Evolutionary conservation across 1,140 invertebrate species (phyloP), one percentile per base, ranked within the genome.

Genomic region (Arion vulgaris): DNA sequence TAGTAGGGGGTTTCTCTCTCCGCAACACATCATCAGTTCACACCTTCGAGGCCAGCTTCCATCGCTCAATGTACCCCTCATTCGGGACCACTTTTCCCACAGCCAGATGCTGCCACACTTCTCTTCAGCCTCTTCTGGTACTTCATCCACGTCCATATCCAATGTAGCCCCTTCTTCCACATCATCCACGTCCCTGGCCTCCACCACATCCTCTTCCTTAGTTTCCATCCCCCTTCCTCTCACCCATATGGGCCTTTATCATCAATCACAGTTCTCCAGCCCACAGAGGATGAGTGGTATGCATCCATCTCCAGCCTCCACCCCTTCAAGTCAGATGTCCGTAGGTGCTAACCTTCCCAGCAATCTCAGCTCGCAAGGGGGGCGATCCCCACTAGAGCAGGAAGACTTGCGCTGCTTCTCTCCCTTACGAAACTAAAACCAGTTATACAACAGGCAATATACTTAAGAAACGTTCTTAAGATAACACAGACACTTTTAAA

Each of bases 281-380:
- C n/a, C 66, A 4, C 78, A 80, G 66, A 26, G 78, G 68, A 80
- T 80, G 78, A 36, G 80, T 23, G 80, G 80, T 39, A 28, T 73
- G 57, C 80, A 81, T 49, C 80, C 80, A 26, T 57, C 69, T 80
- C 32, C 87, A 62, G 66, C 85, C 73, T 41, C 83, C 80, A 72
- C 88, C 78, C 68, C 83, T 57, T 83, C 83, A 68, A 83, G 76
- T 34, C 82, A 62, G 36, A 19, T 51, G 71, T 77, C 79, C 28
- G 74, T 78, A 38, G 72, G 72, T 53, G 81, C 71, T 34, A 80
- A 51, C 45, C 75, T 72, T 26, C 82, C 85, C 41, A 81, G 80
- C 51, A 81, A 74, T 51, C 80, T 81, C 19, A 73, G 69, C 23
- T 73, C 80, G 15, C 80, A 74, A 41, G 71, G 80, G 15, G 69